Conservation (phyloP, 2,113 vertebrate species). For the Marcusenius ussheri region DNA sequence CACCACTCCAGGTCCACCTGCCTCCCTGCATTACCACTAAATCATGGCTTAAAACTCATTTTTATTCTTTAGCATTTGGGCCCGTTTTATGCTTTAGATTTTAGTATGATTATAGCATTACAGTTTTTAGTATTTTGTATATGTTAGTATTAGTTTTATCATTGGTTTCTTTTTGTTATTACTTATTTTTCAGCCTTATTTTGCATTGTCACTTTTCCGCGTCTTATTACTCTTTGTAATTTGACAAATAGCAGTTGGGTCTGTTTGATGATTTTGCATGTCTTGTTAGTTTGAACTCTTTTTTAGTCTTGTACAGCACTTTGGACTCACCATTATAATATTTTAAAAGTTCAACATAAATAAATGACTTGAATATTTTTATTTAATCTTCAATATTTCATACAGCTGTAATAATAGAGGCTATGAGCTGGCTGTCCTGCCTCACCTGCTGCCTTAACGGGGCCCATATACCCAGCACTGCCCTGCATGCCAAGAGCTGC, state of each 20-base stretch:
- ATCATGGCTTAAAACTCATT: too few relatives aligned
- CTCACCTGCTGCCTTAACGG: slow-evolving; percentile 5
- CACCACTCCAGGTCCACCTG: background rate
- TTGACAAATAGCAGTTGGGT: background rate
- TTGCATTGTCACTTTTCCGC: background rate
- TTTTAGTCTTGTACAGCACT: background rate
- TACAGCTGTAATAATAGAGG: background rate
- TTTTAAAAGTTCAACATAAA: background rate
- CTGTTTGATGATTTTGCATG: background rate
- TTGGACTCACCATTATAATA: background rate
- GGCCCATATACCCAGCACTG: background rate
- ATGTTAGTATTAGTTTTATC: background rate
- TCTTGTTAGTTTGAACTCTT: background rate
- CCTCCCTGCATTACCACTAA: background rate
- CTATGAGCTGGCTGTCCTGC: background rate
- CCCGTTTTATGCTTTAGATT: background rate
- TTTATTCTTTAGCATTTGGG: background rate
- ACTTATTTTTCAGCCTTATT: background rate
- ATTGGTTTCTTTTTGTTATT: background rate
- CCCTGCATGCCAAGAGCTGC: background rate
- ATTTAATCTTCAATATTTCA: background rate
- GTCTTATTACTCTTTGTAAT: background rate
- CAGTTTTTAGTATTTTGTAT: too few relatives aligned
- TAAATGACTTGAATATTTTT: background rate
- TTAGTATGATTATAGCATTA: background rate